phyloP scores from a whole-genome alignment of 1,140 invertebrate species.

The Eciton burchellii region DNA sequence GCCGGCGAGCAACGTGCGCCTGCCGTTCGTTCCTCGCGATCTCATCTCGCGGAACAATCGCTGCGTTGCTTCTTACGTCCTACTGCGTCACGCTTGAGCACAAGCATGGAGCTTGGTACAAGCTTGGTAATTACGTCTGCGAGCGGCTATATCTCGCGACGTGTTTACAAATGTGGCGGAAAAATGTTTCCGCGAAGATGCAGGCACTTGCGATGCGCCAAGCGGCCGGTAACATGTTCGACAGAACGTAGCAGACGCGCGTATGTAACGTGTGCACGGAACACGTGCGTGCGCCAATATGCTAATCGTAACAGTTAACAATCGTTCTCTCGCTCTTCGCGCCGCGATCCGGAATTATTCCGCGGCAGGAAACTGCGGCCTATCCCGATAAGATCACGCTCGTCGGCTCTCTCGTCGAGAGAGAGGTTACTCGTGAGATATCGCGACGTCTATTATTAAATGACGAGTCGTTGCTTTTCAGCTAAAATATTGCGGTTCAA shows the following conservation, averaged over 20 bases:
- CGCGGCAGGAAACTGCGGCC: constrained; percentile 15
- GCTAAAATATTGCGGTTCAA: constrained; percentile 15
- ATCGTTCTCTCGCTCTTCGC: background rate
- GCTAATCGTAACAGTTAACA: background rate
- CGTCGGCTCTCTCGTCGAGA: background rate
- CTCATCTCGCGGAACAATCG: too few species aligned
- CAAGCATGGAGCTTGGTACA: too few species aligned
- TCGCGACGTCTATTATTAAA: background rate
- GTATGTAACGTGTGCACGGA: background rate
- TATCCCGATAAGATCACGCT: constrained; percentile 2
- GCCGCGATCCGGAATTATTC: constrained; percentile 7
- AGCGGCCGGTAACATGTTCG: background rate
- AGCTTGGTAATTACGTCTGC: too few species aligned
- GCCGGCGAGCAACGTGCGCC: too few species aligned
- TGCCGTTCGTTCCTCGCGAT: too few species aligned
- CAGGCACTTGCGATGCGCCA: background rate
- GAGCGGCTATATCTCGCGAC: too few species aligned
- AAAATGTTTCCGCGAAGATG: too few species aligned
- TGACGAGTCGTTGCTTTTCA: background rate
- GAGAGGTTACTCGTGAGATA: background rate
- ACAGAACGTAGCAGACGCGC: too few species aligned
- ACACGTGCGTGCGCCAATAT: background rate
- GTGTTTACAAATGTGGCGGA: too few species aligned
- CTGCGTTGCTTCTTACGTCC: too few species aligned
- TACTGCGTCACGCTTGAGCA: too few species aligned